Conservation (phyloP, 2,797 vertebrate genomes). For the Xyrichtys novacula region DNA sequence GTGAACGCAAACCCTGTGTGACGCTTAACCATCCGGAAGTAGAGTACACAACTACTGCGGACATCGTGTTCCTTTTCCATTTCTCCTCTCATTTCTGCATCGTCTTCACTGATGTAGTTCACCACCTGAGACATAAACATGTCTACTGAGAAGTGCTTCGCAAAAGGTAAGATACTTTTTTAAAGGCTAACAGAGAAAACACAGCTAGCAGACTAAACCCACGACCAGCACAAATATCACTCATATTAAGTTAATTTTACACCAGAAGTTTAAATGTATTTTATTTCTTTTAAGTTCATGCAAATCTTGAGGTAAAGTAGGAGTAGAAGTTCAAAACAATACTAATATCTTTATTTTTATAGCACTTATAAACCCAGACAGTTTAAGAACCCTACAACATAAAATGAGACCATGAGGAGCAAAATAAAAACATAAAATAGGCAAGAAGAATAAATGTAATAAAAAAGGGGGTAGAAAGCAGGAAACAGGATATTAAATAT, state of each 20-base stretch:
- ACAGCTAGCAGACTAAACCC: neutral
- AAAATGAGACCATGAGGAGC: too few species aligned
- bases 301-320: neutral
- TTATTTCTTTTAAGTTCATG: neutral
- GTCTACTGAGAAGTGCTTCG: conserved; percentile 71
- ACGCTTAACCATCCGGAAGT: conserved; percentile 43
- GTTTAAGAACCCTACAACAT: too few species aligned
- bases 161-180: conserved; percentile 74
- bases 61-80: too few species aligned
- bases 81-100: fast-evolving
- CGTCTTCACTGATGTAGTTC: neutral
- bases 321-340: too few species aligned
- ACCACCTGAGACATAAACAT: conserved; percentile 38
- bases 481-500: too few species aligned
- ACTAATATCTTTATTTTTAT: too few species aligned
- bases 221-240: neutral
- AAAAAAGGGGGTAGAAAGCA: too few species aligned
- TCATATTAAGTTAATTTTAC: too few species aligned
- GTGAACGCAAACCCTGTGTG: neutral
- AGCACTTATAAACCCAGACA: too few species aligned
- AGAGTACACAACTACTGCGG: fast-evolving
- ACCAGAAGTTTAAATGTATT: neutral
- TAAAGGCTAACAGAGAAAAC: too few species aligned
- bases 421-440: too few species aligned
- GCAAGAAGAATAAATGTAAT: too few species aligned